These are phyloP conservation scores for Tenthredo scrophulariae DNA, from an alignment of 2,888 invertebrate species.

Conservation along the genomic window DNA sequence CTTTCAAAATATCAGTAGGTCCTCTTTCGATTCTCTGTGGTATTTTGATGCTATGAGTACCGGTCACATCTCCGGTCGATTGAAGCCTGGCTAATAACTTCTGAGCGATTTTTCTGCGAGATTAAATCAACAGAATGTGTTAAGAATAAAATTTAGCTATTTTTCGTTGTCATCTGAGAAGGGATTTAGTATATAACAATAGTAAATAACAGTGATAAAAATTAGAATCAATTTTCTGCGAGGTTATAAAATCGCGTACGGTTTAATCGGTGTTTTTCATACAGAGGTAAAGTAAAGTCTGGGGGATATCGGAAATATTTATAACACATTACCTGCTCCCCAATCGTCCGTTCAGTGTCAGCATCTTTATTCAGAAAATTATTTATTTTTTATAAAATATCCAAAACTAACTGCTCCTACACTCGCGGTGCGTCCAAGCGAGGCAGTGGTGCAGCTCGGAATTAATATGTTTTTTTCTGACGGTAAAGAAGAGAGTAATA, in stretches of 20 bases:
- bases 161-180: background rate
- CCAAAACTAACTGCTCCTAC: background rate
- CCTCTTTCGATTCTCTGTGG: slow-evolving; percentile 87
- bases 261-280: background rate
- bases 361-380: slow-evolving; percentile 40
- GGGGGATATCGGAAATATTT: background rate
- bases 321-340: slow-evolving; percentile 40
- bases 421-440: background rate
- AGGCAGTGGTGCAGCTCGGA: background rate
- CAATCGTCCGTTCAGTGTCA: slow-evolving; percentile 6
- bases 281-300: background rate
- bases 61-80: slow-evolving; percentile 43
- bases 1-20: slow-evolving; percentile 90
- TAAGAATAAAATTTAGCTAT: background rate
- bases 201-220: background rate
- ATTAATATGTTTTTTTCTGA: background rate
- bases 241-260: slow-evolving; percentile 2
- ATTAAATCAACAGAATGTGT: background rate
- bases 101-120: slow-evolving; percentile 15
- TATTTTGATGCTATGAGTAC: slow-evolving; percentile 79
- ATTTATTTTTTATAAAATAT: background rate
- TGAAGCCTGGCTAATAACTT: slow-evolving; percentile 41
- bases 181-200: background rate
- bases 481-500: background rate
- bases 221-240: background rate